Base-by-base conservation (phyloP, 2,797 vertebrate genomes). In the Xiphophorus birchmanni region DNA sequence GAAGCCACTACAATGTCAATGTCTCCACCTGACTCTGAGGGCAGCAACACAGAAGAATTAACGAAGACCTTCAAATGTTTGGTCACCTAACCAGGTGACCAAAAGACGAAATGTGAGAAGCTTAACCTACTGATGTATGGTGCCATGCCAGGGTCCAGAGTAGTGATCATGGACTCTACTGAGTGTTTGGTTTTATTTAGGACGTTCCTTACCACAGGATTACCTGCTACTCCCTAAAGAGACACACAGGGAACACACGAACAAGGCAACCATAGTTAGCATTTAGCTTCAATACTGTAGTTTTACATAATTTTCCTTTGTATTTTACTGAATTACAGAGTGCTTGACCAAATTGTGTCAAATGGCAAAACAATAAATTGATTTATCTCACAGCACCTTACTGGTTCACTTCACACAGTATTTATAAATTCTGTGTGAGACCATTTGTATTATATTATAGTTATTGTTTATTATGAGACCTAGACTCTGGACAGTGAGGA, bases 71-170 rank as follows among this genome's bases (percentile, higher is more conserved):
- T 0, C 40, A 5, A 5, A 67, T 2, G 0, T 45, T 13, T 32
- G 7, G 17, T 8, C 21, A 7, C 1, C 1, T 26, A 32, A 32
- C 32, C 32, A 32, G 10, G 60, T 0, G 32, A 32, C 32, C 21
- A 23, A 11, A 45, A 1, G 52, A 26, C 10, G 37, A 52, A 6
- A 21, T 18, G 35, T 4, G 2, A 23, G 32, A 7, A 17, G 48
- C 1, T 11, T 11, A 4, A 96, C 97, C 93, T 91, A 99, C 98
- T 97, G 89, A 99, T 99, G 84, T 98, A 99, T 0, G 98, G 98
- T 85, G 97, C 97, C 98, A 99, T 99, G 91, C 98, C 98, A 5
- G 98, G 98, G 89, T 99, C 98, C 95, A 99, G 95, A 0, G 98
- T 99, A 4, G 98, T 99, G 84, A 99, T 99, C 97, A 99, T 97